Evolutionary conservation across 2,113 vertebrate genomes (phyloP).

Genomic region (Alethe castanea): DNA sequence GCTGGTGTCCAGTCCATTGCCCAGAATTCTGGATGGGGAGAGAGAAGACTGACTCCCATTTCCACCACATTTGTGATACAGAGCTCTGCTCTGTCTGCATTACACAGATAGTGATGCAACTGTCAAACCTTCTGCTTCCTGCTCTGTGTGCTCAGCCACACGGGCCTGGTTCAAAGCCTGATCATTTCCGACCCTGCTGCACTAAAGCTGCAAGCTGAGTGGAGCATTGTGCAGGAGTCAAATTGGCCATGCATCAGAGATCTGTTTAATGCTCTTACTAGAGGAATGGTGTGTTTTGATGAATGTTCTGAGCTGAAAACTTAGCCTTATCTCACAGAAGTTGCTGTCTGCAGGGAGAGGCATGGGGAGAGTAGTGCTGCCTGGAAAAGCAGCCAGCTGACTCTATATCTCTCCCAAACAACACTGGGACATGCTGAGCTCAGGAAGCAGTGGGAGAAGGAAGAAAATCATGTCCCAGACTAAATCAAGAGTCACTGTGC

Average conservation of each 20-base stretch:
- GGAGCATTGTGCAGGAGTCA: neutral
- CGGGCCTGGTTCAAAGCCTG: neutral
- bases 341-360: neutral
- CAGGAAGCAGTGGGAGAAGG: neutral
- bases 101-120: neutral
- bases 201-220: neutral
- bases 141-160: neutral
- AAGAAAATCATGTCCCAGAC: neutral
- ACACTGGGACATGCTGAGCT: neutral
- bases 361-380: neutral
- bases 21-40: neutral
- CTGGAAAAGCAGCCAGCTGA: conserved; percentile 11
- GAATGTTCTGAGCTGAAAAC: neutral
- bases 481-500: neutral
- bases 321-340: neutral
- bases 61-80: neutral
- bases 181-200: neutral
- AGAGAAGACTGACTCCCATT: neutral
- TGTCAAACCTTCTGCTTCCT: neutral
- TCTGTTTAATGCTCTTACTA: neutral
- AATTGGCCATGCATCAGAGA: neutral
- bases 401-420: neutral
- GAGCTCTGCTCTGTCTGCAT: neutral
- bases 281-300: neutral
- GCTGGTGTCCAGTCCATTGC: neutral